phyloP scores from a whole-genome alignment of 2,797 vertebrate species.

The Sparus aurata region DNA sequence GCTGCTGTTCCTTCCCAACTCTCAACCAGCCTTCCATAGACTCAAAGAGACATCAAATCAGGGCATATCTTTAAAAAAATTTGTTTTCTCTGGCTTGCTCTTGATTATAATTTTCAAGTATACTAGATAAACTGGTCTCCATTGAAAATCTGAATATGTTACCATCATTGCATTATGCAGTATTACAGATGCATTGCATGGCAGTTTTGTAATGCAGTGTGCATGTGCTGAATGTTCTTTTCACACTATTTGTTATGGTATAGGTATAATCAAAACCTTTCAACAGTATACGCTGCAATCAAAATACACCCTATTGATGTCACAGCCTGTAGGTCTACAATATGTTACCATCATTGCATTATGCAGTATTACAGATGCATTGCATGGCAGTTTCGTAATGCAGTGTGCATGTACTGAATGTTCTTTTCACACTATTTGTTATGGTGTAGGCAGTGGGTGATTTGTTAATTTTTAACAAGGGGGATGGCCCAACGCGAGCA shows the following conservation, averaged over 20 bases:
- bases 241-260: neutral
- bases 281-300: neutral
- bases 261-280: conserved; percentile 11
- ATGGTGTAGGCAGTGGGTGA: too few relatives aligned
- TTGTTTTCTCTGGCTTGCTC: conserved; percentile 8
- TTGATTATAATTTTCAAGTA: neutral
- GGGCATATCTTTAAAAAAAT: neutral
- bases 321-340: conserved; percentile 28
- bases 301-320: conserved; percentile 14
- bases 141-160: neutral
- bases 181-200: neutral
- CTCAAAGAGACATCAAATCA: neutral
- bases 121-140: neutral
- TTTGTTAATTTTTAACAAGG: too few relatives aligned
- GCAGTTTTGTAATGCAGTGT: neutral
- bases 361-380: too few relatives aligned
- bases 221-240: conserved; percentile 1
- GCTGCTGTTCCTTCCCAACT: neutral
- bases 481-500: too few relatives aligned
- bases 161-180: neutral
- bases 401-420: too few relatives aligned
- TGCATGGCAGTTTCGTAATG: too few relatives aligned
- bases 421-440: too few relatives aligned
- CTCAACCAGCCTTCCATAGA: neutral
- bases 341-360: too few relatives aligned